Conservation (phyloP, 2,797 vertebrate species). For the Morus bassanus region DNA sequence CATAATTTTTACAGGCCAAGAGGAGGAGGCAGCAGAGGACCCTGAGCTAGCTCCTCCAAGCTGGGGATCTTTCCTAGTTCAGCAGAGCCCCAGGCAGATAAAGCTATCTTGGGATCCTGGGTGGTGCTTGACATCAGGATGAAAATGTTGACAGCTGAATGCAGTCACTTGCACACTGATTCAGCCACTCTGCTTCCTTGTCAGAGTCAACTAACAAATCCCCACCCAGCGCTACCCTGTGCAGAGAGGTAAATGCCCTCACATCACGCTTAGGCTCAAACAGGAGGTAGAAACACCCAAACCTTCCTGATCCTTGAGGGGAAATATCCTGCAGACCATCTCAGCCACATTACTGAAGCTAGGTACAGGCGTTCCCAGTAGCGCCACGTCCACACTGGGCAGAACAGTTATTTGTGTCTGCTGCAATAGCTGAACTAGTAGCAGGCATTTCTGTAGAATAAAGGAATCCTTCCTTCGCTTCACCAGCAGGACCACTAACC, state of each 20-base stretch:
- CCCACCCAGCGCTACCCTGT: background rate
- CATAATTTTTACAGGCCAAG: background rate
- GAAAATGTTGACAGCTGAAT: background rate
- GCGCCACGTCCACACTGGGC: background rate
- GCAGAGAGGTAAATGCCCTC: background rate
- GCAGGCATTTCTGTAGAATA: background rate
- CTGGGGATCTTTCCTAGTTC: background rate
- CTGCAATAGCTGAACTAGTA: background rate
- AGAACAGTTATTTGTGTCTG: background rate
- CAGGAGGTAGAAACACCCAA: background rate
- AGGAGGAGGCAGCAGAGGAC: background rate
- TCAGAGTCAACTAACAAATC: background rate
- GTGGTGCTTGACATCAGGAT: background rate
- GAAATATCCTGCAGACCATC: background rate
- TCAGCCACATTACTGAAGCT: background rate
- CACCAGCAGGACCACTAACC: conserved; percentile 48
- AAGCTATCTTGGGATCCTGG: fast-evolving
- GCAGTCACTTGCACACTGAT: background rate
- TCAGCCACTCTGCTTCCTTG: background rate
- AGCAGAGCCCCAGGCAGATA: background rate
- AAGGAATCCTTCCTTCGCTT: background rate
- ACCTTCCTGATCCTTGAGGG: background rate
- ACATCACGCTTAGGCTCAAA: background rate
- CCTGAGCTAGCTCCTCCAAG: background rate
- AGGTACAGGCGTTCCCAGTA: background rate